Percentiles rank a stretch among this genome's conserved stretches.
phyloP scores from a whole-genome alignment of 2,797 vertebrate genomes.

The Anguilla anguilla region DNA sequence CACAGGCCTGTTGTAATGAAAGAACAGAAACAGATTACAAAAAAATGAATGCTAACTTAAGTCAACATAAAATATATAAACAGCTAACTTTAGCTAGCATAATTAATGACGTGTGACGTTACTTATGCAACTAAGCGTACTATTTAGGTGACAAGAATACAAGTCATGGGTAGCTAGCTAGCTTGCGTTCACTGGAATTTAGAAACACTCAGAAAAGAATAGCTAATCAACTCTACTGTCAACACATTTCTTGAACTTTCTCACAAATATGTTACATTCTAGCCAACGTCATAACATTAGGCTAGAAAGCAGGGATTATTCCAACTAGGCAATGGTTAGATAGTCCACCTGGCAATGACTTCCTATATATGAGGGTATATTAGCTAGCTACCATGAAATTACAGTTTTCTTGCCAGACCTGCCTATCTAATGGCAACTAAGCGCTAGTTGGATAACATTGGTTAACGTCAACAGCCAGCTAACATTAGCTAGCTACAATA shows the following conservation, averaged over 20 bases:
- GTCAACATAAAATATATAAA: background rate
- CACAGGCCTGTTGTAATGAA: background rate
- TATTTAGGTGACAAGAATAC: too few species aligned
- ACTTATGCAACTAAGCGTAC: too few species aligned
- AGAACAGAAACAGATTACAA: background rate
- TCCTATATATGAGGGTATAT: too few species aligned
- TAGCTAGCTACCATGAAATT: too few species aligned
- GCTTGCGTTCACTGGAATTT: background rate
- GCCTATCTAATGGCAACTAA: too few species aligned
- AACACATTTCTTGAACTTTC: background rate
- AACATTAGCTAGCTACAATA: background rate
- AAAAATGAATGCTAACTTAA: background rate
- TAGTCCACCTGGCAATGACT: too few species aligned
- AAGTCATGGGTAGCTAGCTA: background rate
- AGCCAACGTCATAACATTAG: too few species aligned
- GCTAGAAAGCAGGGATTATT: too few species aligned
- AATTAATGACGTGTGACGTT: background rate
- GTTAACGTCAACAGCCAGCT: too few species aligned
- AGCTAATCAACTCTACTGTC: background rate
- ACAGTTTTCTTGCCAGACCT: too few species aligned
- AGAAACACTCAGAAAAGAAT: background rate
- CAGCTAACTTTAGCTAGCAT: background rate
- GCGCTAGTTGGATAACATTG: background rate
- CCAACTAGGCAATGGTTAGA: too few species aligned
- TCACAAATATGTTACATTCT: background rate